phyloP scores from a whole-genome alignment of 2,888 invertebrate species.

The Synanthedon andrenaeformis region DNA sequence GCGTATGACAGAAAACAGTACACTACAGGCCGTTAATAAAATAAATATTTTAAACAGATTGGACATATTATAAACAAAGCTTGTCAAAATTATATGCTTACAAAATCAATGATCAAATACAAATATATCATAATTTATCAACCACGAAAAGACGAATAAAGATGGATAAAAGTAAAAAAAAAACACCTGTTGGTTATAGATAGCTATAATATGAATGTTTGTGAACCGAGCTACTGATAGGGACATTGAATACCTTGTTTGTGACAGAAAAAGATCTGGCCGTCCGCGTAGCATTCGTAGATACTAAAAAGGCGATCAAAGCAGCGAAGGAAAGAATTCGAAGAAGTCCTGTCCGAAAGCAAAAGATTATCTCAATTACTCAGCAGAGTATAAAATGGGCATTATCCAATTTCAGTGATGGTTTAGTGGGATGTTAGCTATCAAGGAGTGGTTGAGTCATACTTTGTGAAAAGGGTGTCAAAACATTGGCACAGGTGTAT shows the following conservation, averaged over 20 bases:
- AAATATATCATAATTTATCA: too few species aligned
- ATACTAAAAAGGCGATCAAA: not conserved
- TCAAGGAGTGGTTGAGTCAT: not conserved
- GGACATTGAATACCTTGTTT: not conserved
- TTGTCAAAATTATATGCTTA: too few species aligned
- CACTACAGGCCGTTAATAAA: too few species aligned
- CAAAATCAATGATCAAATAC: too few species aligned
- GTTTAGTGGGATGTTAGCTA: not conserved
- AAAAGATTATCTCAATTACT: not conserved
- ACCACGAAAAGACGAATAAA: too few species aligned
- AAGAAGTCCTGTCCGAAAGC: conserved; percentile 8
- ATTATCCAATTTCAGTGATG: not conserved
- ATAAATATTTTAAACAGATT: too few species aligned
- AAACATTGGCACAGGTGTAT: conserved; percentile 1
- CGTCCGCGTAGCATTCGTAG: not conserved
- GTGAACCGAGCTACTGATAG: not conserved
- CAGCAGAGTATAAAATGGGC: not conserved
- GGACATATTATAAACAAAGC: too few species aligned
- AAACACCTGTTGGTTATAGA: too few species aligned
- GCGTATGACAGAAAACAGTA: too few species aligned
- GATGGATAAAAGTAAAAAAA: too few species aligned
- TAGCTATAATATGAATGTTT: not conserved
- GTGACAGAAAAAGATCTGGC: not conserved
- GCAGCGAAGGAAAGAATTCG: conserved; percentile 6
- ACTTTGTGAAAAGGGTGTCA: conserved; percentile 3